These are phyloP conservation scores for Hydroisotoma schaefferi DNA, from an alignment of 2,888 invertebrate genomes.

Conservation along the genomic window DNA sequence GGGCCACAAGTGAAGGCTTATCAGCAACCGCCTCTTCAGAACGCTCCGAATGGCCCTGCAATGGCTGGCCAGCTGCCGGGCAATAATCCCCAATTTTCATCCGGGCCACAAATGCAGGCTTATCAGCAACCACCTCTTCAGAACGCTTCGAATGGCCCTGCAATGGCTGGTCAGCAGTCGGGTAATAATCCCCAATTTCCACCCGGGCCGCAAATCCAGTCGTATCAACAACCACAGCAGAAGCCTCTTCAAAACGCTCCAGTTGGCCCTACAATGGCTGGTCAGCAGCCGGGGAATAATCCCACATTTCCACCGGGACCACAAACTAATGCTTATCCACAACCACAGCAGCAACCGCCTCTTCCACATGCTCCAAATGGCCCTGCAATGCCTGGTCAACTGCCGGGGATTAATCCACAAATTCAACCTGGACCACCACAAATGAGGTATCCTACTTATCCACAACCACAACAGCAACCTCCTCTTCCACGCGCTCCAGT, in stretches of 20 bases:
- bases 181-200: not conserved
- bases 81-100: not conserved
- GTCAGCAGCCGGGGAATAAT: not conserved
- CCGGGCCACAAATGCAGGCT: not conserved
- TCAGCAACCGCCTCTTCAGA: not conserved
- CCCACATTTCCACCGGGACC: too few species aligned
- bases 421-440: not conserved
- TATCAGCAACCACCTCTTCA: constrained; percentile 25
- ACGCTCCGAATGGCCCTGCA: not conserved
- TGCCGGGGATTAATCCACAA: not conserved
- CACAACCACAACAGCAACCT: constrained; percentile 32
- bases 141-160: constrained; percentile 13
- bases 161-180: constrained; percentile 18
- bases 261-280: not conserved
- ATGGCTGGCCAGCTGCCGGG: not conserved
- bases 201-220: not conserved
- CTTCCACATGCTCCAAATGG: constrained; percentile 13
- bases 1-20: not conserved
- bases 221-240: not conserved
- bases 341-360: constrained; percentile 26
- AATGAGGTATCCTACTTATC: constrained; percentile 15
- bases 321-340: constrained; percentile 29
- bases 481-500: constrained; percentile 19
- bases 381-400: constrained; percentile 19
- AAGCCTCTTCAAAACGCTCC: not conserved